Conservation (phyloP, 2,113 vertebrate species). For the Grallaria varia region DNA sequence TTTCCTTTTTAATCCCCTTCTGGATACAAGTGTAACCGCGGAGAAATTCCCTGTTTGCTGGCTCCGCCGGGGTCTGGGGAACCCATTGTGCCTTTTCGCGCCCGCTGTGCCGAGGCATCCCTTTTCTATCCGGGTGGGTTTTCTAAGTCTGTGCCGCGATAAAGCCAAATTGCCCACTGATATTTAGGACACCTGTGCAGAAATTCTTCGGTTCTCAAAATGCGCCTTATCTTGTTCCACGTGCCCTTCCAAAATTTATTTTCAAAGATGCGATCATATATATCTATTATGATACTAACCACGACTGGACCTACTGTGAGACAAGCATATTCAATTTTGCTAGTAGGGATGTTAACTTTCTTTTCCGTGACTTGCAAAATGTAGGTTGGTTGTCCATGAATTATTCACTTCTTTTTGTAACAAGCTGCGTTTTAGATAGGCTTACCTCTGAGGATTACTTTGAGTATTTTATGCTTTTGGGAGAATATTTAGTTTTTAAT, state of each 20-base stretch:
- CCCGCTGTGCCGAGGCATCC: not conserved
- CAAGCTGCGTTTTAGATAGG: not conserved
- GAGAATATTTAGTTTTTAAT: not conserved
- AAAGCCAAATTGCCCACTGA: not conserved
- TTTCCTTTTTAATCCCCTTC: accelerated
- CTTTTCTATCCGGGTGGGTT: not conserved
- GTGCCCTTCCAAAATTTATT: not conserved
- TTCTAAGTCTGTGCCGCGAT: not conserved
- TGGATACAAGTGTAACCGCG: not conserved
- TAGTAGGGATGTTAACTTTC: not conserved
- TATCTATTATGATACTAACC: not conserved
- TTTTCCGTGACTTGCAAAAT: not conserved
- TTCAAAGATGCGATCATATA: not conserved
- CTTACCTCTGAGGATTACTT: not conserved
- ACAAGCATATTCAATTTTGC: not conserved
- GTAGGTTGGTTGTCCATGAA: not conserved
- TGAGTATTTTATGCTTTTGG: not conserved
- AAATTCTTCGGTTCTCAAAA: not conserved
- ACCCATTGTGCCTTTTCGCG: not conserved
- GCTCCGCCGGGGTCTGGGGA: not conserved
- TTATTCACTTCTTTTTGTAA: not conserved
- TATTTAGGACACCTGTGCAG: not conserved
- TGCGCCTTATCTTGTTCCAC: not conserved
- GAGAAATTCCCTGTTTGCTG: not conserved
- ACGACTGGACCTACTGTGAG: not conserved